phyloP scores from a whole-genome alignment of 1,140 invertebrate species.

The Mycetomoellerius zeteki region DNA sequence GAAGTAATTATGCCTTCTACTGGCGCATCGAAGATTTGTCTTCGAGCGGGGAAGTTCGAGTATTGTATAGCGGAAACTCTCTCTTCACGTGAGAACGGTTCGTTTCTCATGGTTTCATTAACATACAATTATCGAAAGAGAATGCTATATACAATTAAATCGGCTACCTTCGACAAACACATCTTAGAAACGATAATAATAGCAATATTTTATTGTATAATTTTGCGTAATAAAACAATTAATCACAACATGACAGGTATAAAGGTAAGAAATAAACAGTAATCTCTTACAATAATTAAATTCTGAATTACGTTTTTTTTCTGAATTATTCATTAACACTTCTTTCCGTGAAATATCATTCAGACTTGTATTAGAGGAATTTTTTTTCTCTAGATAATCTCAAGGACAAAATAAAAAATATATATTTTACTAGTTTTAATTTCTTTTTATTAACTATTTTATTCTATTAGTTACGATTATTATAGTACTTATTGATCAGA shows the following conservation, averaged over 20 bases:
- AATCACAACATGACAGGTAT: neutral
- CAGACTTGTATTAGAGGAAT: neutral
- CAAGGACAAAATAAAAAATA: neutral
- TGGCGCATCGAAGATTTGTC: conserved; percentile 46
- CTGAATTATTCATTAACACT: conserved; percentile 15
- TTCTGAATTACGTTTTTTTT: neutral
- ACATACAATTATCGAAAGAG: conserved; percentile 47
- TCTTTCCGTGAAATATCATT: neutral
- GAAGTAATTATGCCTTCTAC: conserved; percentile 56
- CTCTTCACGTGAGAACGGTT: conserved; percentile 45
- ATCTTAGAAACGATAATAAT: neutral
- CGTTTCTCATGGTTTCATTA: conserved; percentile 40
- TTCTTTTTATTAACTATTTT: conserved; percentile 3
- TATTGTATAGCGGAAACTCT: conserved; percentile 21
- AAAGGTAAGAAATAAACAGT: neutral
- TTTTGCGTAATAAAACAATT: conserved; percentile 3
- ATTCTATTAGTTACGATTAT: neutral
- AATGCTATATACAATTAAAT: conserved; percentile 24
- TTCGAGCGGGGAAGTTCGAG: conserved; percentile 32
- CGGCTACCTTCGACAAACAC: neutral
- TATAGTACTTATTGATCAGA: too few relatives aligned
- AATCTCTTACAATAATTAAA: neutral
- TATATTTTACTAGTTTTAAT: neutral
- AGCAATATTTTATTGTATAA: neutral
- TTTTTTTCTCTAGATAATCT: neutral